phyloP scores from a whole-genome alignment of 2,888 invertebrate species.

The Chrysomela aeneicollis region DNA sequence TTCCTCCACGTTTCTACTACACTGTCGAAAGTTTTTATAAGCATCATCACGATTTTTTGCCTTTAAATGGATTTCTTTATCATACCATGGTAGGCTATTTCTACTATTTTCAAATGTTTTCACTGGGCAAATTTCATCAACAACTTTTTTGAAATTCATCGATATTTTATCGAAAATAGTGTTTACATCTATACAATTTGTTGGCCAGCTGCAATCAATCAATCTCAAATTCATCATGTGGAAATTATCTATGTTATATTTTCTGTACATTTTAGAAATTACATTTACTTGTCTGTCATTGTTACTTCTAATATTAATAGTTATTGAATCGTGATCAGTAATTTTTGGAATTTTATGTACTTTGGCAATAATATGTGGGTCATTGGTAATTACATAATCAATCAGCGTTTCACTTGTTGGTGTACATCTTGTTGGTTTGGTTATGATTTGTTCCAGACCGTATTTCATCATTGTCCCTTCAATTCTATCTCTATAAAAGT shows the following conservation, averaged over 20 bases:
- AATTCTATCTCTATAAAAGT: slow-evolving; percentile 21
- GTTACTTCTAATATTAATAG: slow-evolving; percentile 8
- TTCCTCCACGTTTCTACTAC: slow-evolving; percentile 5
- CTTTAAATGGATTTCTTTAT: slow-evolving; percentile 2
- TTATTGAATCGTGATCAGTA: slow-evolving; percentile 14
- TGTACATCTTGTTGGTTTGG: slow-evolving; percentile 18
- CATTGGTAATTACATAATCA: slow-evolving; percentile 17
- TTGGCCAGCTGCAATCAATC: slow-evolving; percentile 13
- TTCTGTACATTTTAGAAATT: slow-evolving; percentile 6
- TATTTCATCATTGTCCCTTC: slow-evolving; percentile 12
- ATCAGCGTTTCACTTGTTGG: slow-evolving; percentile 1
- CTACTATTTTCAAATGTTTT: slow-evolving; percentile 4
- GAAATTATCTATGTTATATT: slow-evolving; percentile 6
- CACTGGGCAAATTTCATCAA: slow-evolving; percentile 6
- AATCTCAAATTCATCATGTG: background rate
- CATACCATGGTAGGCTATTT: slow-evolving; percentile 8
- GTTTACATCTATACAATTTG: slow-evolving; percentile 13
- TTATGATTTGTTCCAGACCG: slow-evolving; percentile 25
- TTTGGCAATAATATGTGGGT: background rate
- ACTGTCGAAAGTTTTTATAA: slow-evolving; percentile 1
- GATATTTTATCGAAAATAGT: slow-evolving; percentile 8
- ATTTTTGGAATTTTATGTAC: slow-evolving; percentile 16
- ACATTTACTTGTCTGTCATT: background rate
- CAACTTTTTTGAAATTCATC: background rate
- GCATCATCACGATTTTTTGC: background rate